Percentiles rank a stretch among this genome's conserved stretches.
phyloP scores from a whole-genome alignment of 2,888 invertebrate genomes.

The Camponotus fellah region DNA sequence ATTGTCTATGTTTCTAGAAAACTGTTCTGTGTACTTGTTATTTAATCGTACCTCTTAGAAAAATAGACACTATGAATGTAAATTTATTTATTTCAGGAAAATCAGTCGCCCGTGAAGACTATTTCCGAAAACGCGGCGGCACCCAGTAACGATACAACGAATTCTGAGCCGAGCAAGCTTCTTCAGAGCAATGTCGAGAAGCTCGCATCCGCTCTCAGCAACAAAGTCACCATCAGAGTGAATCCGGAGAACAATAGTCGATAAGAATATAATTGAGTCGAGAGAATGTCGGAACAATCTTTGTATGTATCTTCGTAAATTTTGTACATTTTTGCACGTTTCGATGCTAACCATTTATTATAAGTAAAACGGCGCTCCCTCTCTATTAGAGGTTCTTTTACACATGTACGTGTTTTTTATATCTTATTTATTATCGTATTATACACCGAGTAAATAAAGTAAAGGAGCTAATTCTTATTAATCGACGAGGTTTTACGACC shows the following conservation, averaged over 20 bases:
- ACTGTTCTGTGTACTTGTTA: not conserved
- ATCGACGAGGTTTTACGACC: slow-evolving; percentile 67
- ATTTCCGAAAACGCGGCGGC: slow-evolving; percentile 64
- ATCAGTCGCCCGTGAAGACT: slow-evolving; percentile 69
- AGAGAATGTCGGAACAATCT: slow-evolving; percentile 57
- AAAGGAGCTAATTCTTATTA: slow-evolving; percentile 68
- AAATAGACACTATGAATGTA: not conserved
- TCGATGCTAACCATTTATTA: slow-evolving; percentile 64
- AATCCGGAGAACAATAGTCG: slow-evolving; percentile 83
- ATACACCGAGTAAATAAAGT: slow-evolving; percentile 63
- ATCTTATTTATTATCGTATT: slow-evolving; percentile 76
- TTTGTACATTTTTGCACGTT: slow-evolving; percentile 76
- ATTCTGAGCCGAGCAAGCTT: slow-evolving; percentile 70
- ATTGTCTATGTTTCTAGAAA: not conserved
- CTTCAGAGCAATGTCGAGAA: slow-evolving; percentile 81
- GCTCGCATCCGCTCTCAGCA: slow-evolving; percentile 81
- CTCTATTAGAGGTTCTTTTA: slow-evolving; percentile 72
- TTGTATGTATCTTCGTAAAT: slow-evolving; percentile 69
- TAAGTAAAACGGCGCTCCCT: slow-evolving; percentile 64
- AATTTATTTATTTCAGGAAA: slow-evolving; percentile 70
- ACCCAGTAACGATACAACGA: slow-evolving; percentile 70
- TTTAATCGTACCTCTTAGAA: not conserved
- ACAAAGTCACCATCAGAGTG: slow-evolving; percentile 85
- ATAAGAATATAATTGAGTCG: slow-evolving; percentile 75
- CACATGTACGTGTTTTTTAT: slow-evolving; percentile 72